These are phyloP conservation scores for Apamea monoglypha DNA, from an alignment of 2,888 invertebrate species.

Conservation along the genomic window DNA sequence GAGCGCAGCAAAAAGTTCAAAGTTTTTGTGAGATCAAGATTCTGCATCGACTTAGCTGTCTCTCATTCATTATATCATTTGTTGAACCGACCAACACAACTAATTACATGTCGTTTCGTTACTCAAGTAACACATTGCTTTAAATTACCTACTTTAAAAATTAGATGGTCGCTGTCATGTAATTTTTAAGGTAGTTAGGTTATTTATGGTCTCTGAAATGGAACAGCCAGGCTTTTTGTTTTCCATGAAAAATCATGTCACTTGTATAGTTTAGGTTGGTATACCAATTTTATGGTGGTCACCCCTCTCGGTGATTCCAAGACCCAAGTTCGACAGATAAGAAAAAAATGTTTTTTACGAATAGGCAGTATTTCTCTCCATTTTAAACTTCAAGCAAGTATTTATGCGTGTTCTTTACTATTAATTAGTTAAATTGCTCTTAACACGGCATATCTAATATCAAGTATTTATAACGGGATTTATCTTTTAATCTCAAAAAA, in stretches of 20 bases:
- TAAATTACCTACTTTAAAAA: conserved; percentile 17
- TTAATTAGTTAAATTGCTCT: conserved; percentile 42
- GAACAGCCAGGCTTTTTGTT: neutral
- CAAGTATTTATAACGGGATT: conserved; percentile 60
- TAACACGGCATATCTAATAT: conserved; percentile 56
- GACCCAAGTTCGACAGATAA: neutral
- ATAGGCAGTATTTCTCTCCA: neutral
- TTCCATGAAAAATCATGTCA: neutral
- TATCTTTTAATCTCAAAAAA: conserved; percentile 54
- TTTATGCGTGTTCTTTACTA: conserved; percentile 43
- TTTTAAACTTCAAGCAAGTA: neutral
- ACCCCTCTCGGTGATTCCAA: neutral
- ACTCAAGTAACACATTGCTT: neutral
- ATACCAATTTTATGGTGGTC: neutral
- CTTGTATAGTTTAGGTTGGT: neutral
- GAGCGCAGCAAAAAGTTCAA: conserved; percentile 58
- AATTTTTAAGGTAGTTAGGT: neutral
- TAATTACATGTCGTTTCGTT: conserved; percentile 37
- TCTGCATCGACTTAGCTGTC: conserved; percentile 28
- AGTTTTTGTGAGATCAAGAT: conserved; percentile 52
- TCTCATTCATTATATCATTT: conserved; percentile 55
- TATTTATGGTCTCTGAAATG: neutral
- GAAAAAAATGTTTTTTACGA: neutral
- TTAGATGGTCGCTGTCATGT: neutral
- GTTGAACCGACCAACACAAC: conserved; percentile 24